Base-by-base conservation (phyloP, 2,797 vertebrate species). In the Crypturellus tataupa region DNA sequence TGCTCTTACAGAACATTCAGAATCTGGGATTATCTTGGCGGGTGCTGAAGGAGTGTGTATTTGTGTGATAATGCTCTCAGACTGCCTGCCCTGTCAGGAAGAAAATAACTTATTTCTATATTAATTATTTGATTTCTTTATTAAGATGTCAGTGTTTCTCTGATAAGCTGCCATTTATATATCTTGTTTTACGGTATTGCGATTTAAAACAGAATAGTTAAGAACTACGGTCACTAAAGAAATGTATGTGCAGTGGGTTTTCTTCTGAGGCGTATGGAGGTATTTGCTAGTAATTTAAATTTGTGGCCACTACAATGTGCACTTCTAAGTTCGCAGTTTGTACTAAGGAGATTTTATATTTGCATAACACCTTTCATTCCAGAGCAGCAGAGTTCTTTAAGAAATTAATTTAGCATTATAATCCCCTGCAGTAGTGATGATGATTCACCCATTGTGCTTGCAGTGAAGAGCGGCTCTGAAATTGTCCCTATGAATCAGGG, bases 91-190 rank as follows among this genome's bases (percentile, higher is more conserved):
- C 12, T 46, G 58, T 49, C n/a, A 29, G 53, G 67, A 93, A 82
- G 63, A 94, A 95, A 95, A 81, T 42, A 83, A 88, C 71, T 18
- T 59, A 65, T 85, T 84, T 96, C 56, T 80, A 31, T 77, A 80
- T 83, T 77, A 93, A 94, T 87, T 89, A 82, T 76, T 94, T 90
- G 56, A 91, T 96, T 90, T 90, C 3, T 67, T 91, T 94, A 91
- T 92, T 47, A 81, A 76, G 10, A 65, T 58, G 63, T 47, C 71
- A 71, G 15, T 55, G 72, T 69, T 92, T 93, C 42, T 58, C 80
- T 94, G 71, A 64, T 88, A 94, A 91, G 35, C 3, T 25, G 81
- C 15, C 3, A 47, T 88, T 87, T 95, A 51, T 71, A 42, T 68
- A 27, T 77, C 73, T 95, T 82, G 40, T 86, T 94, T 94, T 33